These are phyloP conservation scores for crab-eating macaque (Macaca fascicularis) DNA, from an alignment of 2,113 vertebrate species.

Conservation along the genomic window T2T-MFA8v1.1 NC_088395.1:147218001-147218500, in stretches of 20 bases:
- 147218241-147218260: constrained; percentile 82
- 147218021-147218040: constrained; percentile 41
- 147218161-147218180: background rate
- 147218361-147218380: background rate
- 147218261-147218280: constrained; percentile 88
- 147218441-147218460: constrained; percentile 86
- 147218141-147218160: background rate
- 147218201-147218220: constrained; percentile 92
- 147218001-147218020: constrained; percentile 61
- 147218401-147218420: constrained; percentile 71
- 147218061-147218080: constrained; percentile 58
- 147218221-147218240: constrained; percentile 85
- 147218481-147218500: constrained; percentile 84
- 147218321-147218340: constrained; percentile 83
- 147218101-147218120: background rate
- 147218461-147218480: constrained; percentile 87
- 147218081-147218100: constrained; percentile 21
- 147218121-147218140: constrained; percentile 24
- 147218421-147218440: constrained; percentile 83
- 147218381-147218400: constrained; percentile 78
- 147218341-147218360: background rate
- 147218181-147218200: constrained; percentile 78
- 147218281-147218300: constrained; percentile 89
- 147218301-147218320: constrained; percentile 85
- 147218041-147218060: constrained; percentile 65